These are phyloP conservation scores for Cavia aperea DNA, from an alignment of 2,113 vertebrate genomes.

Conservation along the genomic window DNA sequence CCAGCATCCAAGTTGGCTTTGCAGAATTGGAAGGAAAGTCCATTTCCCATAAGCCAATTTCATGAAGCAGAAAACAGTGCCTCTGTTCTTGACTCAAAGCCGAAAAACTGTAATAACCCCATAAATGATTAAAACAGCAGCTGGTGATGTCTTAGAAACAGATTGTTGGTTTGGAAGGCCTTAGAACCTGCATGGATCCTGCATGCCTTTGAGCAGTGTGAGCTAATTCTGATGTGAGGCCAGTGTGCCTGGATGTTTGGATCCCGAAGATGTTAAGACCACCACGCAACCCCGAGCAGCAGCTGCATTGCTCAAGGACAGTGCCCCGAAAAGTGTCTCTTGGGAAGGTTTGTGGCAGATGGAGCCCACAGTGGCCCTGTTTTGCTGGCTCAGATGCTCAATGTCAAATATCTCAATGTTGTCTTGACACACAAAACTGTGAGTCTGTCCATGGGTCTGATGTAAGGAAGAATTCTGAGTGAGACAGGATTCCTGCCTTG, in stretches of 20 bases:
- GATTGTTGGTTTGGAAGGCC: conserved; percentile 61
- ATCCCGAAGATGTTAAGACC: conserved; percentile 35
- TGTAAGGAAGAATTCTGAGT: neutral
- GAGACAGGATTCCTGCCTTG: neutral
- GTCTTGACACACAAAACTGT: neutral
- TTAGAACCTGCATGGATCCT: conserved; percentile 55
- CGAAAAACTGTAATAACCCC: conserved; percentile 42
- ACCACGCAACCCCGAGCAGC: conserved; percentile 11
- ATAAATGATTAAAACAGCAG: conserved; percentile 67
- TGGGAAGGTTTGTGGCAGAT: neutral
- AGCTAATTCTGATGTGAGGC: conserved; percentile 37
- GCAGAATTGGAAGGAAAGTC: conserved; percentile 40
- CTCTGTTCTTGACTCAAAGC: conserved; percentile 53
- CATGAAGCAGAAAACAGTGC: conserved; percentile 51
- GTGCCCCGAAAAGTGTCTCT: neutral
- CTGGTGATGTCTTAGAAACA: conserved; percentile 62
- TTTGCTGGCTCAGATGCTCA: neutral
- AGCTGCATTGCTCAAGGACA: conserved; percentile 6
- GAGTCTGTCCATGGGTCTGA: neutral
- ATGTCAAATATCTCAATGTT: neutral
- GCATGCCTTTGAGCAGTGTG: conserved; percentile 38
- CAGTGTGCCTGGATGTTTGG: conserved; percentile 3
- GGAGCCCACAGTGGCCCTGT: neutral
- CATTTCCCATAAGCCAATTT: conserved; percentile 36
- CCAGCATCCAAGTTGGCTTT: conserved; percentile 42